Evolutionary conservation across 2,113 vertebrate genomes (phyloP).

Genomic region (Cheilinus undulatus): DNA sequence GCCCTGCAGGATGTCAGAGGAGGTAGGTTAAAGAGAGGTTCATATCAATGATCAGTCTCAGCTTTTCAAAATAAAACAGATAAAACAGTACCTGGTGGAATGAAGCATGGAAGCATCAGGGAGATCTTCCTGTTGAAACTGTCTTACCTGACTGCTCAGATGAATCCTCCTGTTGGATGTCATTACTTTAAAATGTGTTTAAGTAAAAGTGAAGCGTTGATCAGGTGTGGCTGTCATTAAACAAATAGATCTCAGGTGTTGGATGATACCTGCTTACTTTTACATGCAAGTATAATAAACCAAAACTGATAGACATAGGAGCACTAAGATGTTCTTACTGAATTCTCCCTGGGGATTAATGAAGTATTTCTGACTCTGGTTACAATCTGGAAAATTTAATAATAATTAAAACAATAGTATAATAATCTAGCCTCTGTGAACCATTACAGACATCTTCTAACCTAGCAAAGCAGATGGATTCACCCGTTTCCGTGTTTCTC

Average conservation of each 20-base stretch:
- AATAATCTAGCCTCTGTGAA: no score
- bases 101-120: neutral
- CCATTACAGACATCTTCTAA: no score
- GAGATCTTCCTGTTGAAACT: neutral
- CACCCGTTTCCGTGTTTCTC: no score
- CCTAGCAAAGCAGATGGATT: no score
- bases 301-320: neutral
- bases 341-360: no score
- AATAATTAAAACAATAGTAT: no score
- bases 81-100: neutral
- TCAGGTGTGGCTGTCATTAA: neutral
- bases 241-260: neutral
- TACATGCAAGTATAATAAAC: neutral
- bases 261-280: neutral
- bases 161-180: no score
- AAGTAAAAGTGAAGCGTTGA: neutral
- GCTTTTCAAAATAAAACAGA: neutral
- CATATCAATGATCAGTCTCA: neutral
- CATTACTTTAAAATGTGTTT: neutral
- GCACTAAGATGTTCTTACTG: no score
- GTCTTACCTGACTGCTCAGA: neutral
- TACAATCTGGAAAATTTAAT: no score
- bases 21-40: conserved; percentile 37
- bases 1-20: conserved; percentile 35
- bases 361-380: no score